Evolutionary conservation across 2,113 vertebrate species (phyloP), one percentile per base, ranked within the genome.

Genomic region (Opisthocomus hoazin): DNA sequence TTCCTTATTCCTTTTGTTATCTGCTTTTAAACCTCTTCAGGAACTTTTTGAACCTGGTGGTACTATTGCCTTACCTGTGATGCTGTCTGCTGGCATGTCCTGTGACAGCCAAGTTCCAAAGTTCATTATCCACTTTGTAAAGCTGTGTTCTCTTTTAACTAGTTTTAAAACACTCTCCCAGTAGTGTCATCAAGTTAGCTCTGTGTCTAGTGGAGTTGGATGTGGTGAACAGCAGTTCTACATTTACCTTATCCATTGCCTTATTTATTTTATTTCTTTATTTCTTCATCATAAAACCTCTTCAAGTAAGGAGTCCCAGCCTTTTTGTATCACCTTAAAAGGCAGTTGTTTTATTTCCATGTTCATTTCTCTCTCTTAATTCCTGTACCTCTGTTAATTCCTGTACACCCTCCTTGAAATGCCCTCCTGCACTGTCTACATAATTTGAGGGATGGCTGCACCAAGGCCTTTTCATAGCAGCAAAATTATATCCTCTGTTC

Each of bases 61-160:
- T 69, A 8, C 19, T 36, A 18, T 57, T 71, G 19, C 22, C 11
- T 83, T 15, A 8, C 21, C 11, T 78, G 39, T 78, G 50, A 46
- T 12, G 11, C 15, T 0, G 0, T 32, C 17, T 74, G 27, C 24
- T 29, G 32, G 37, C 9, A 15, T 0, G 2, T n/a, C 11, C 22
- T 29, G 34, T 16, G 56, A 41, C 46, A 75, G 15, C 3, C 4
- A 20, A 23, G 6, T 45, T 45, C 10, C 32, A 12, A 50, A 51
- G 9, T 15, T 91, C n/a, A 29, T 12, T 64, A 37, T 4, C 3
- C 6, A 2, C 37, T 76, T 71, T 14, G 24, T 50, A 46, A 77
- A 75, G 5, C 15, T 65, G 32, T 57, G 20, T 19, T 83, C 10
- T 61, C 34, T 60, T 78, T 54, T 64, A 50, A 61, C 4, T 17